Base-by-base conservation (phyloP, 2,113 vertebrate species). In the Nothobranchius furzeri region DNA sequence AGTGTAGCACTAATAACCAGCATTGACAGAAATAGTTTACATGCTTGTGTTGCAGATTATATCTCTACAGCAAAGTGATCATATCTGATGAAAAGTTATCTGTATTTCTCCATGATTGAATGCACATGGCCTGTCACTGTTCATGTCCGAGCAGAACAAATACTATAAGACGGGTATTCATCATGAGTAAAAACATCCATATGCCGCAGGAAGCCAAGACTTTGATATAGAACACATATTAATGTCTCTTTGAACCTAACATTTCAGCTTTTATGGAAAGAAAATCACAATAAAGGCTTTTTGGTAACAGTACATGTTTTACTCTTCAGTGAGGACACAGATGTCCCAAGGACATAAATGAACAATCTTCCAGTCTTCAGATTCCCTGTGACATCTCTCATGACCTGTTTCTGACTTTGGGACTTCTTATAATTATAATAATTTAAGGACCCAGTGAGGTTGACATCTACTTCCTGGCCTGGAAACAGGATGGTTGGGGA, bases 331-430 rank as follows among this genome's bases (percentile, higher is more conserved):
- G 62, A 4, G 68, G 50, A 70, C 59, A 60, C 59, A 68, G 43
- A 71, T 56, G 30, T 24, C 6, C 42, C 42, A 30, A 3, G 30
- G 57, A 47, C 55, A 14, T 13, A 68, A 65, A 59, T 60, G 56
- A 73, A 82, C 80, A 1, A 58, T 63, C 59, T 58, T 50, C 70
- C 40, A 14, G 20, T 42, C 14, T 70, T 14, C 50, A 46, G 2
- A 68, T 75, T 85, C 48, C 61, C 47, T 12, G 35, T 61, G 79
- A 82, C 83, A 86, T 85, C 73, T 90, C 88, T 76, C 87, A 87
- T 67, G 88, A 85, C 85, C 86, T 85, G 30, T 24, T 45, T 58
- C 66, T 68, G 15, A 40, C 35, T 55, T 46, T 40, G 75, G 52
- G 52, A 55, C 20, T 78, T 48, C 70, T 73, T 73, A 46, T 46